A percentile compares a stretch with the other conserved stretches of the same genome.
phyloP scores from a whole-genome alignment of 2,888 invertebrate genomes.

The Autographa gamma region DNA sequence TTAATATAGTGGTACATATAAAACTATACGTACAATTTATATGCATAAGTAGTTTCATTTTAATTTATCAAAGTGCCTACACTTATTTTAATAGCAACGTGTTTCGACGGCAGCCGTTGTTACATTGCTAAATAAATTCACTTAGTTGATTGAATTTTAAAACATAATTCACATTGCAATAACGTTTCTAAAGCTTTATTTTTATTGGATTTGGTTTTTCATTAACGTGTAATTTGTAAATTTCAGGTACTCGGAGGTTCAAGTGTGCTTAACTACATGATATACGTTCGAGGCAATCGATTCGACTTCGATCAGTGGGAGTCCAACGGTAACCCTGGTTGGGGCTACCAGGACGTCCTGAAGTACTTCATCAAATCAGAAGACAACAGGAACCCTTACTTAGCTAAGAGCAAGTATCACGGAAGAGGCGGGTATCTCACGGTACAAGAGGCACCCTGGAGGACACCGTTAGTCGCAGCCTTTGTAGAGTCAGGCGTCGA shows the following conservation, averaged over 20 bases:
- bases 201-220: neutral
- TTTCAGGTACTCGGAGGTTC: conserved; percentile 95
- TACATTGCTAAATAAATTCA: conserved; percentile 15
- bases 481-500: conserved; percentile 95
- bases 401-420: conserved; percentile 92
- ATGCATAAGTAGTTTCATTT: neutral
- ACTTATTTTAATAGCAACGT: conserved; percentile 6
- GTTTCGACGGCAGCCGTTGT: neutral
- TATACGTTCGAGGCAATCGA: conserved; percentile 95
- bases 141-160: neutral
- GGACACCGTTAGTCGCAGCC: conserved; percentile 94
- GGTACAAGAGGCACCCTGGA: conserved; percentile 95
- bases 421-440: conserved; percentile 93
- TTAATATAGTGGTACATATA: too few relatives aligned
- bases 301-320: conserved; percentile 97
- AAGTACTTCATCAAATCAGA: conserved; percentile 97
- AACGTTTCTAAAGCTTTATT: neutral
- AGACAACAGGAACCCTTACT: conserved; percentile 95
- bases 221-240: conserved; percentile 4
- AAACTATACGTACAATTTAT: too few relatives aligned
- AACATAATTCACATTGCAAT: neutral
- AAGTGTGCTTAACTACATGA: conserved; percentile 96
- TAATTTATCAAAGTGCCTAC: conserved; percentile 26
- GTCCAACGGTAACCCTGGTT: conserved; percentile 94
- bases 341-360: conserved; percentile 95